Evolutionary conservation across 2,113 vertebrate species (phyloP), one percentile per base, ranked within the genome.

Genomic region (Alouatta palliata): DNA sequence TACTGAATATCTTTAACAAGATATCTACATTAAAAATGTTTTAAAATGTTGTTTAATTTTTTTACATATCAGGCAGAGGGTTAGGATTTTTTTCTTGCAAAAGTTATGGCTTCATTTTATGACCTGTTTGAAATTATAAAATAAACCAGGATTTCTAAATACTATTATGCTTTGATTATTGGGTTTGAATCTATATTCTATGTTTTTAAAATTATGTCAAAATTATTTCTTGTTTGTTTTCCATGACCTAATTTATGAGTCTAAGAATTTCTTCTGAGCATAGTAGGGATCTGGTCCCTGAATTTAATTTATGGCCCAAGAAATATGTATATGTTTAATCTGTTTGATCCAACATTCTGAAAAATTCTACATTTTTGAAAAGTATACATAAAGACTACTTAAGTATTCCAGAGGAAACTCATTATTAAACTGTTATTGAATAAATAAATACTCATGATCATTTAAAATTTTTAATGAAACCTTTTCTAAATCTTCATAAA

Each of bases 1-100:
- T 75, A 75, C 14, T 68, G 10, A 85, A 45, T 80, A 96, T 40
- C 66, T 91, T 86, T 19, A 82, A 90, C 30, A 79, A 19, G 16
- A 94, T 64, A 13, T 30, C 43, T 27, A 45, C 23, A 1, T 37
- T 30, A 66, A 95, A 49, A 32, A 9, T 56, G 27, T 37, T 83
- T 83, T 21, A 47, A 80, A 68, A 64, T 14, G 27, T 68, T 30
- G 5, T 21, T 45, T n/a, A 52, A 52, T 52, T 64, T 66, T 66
- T 16, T 32, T 30, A 1, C 4, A 1, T 23, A n/a, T 40, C 5
- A 47, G 2, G 4, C 21, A 58, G 8, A 73, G 8, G 64, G 10
- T 87, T 81, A 47, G 10, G 23, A 75, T 73, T 4, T 6, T 49
- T 45, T 84, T 52, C 35, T 61, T 85, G 30, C 5, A 77, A 77